Conservation (phyloP, 2,797 vertebrate species). For the Loris lydekkerianus region DNA sequence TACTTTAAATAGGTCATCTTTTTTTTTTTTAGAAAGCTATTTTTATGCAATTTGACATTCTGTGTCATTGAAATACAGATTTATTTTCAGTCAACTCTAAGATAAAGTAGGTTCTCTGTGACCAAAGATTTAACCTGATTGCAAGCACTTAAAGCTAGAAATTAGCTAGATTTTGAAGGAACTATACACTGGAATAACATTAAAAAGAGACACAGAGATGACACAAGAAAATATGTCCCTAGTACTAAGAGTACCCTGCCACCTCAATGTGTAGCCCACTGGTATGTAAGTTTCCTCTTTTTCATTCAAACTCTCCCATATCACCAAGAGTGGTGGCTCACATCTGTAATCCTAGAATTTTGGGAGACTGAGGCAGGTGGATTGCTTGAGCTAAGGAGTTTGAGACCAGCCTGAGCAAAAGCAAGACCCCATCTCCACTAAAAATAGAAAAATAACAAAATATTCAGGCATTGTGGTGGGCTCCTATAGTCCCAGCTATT, state of each 20-base stretch:
- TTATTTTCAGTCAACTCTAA: constrained; percentile 17
- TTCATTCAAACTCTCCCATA: background rate
- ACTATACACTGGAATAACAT: background rate
- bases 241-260: background rate
- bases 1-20: background rate
- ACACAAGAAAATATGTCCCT: background rate
- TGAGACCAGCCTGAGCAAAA: too few species aligned
- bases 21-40: background rate
- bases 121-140: background rate
- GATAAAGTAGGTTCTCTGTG: background rate
- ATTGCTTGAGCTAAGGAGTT: too few species aligned
- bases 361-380: too few species aligned
- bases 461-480: too few species aligned
- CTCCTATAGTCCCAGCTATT: too few species aligned
- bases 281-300: constrained; percentile 10
- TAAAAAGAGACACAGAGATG: background rate
- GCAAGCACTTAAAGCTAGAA: background rate
- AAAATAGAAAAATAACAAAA: too few species aligned
- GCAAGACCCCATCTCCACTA: too few species aligned
- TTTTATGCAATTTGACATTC: background rate
- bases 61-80: background rate
- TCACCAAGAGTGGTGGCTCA: too few species aligned
- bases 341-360: too few species aligned
- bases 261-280: background rate
- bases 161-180: constrained; percentile 6